phyloP scores from a whole-genome alignment of 2,113 vertebrate genomes.

The Cisticola juncidis region DNA sequence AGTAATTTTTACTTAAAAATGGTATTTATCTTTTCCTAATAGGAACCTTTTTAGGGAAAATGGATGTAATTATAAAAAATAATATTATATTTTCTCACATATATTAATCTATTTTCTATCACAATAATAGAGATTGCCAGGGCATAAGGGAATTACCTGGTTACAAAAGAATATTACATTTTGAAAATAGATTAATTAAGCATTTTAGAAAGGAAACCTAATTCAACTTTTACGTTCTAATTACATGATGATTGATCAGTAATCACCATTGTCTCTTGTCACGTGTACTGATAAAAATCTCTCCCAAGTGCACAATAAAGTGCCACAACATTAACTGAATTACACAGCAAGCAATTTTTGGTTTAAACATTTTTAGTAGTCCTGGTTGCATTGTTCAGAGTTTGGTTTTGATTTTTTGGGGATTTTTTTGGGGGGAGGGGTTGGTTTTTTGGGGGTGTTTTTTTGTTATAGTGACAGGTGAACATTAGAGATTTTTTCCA shows the following conservation, averaged over 20 bases:
- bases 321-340: constrained; percentile 6
- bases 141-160: background rate
- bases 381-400: background rate
- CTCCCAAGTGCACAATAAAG: background rate
- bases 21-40: background rate
- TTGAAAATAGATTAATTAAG: constrained; percentile 1
- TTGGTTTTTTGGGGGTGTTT: background rate
- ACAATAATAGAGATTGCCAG: background rate
- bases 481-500: background rate
- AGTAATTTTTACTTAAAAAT: background rate
- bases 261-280: constrained; percentile 1
- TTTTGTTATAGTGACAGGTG: background rate
- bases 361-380: background rate
- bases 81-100: background rate
- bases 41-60: background rate
- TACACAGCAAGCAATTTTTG: background rate
- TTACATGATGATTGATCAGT: constrained; percentile 28
- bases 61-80: background rate
- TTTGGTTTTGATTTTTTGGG: background rate
- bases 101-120: background rate
- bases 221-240: constrained; percentile 1
- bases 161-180: background rate
- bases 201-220: background rate
- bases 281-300: constrained; percentile 9
- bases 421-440: too few species aligned